Evolutionary conservation across 2,113 vertebrate genomes (phyloP).

Genomic region (Paraplagusia blochii): DNA sequence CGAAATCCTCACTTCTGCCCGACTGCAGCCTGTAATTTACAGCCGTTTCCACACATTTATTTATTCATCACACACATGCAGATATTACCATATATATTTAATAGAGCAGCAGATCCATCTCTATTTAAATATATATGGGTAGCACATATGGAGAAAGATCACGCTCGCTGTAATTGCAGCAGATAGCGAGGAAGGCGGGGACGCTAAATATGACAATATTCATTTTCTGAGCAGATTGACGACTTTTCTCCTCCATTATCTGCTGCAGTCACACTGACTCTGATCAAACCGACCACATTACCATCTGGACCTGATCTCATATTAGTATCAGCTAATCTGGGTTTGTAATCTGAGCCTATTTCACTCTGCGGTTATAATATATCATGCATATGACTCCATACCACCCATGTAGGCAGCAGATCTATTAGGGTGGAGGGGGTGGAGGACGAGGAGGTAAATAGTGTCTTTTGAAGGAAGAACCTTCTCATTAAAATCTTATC

Average conservation of each 20-base stretch:
- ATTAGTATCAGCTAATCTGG: conserved; percentile 62
- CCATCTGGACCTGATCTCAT: conserved; percentile 57
- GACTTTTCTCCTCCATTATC: conserved; percentile 38
- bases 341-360: conserved; percentile 68
- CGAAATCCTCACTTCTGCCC: conserved; percentile 29
- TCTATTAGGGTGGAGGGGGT: too few species aligned
- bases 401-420: conserved; percentile 37
- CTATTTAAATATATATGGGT: not conserved
- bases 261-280: conserved; percentile 31
- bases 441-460: conserved; percentile 60
- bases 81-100: not conserved
- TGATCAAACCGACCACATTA: conserved; percentile 55
- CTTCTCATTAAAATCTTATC: conserved; percentile 53
- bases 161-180: not conserved
- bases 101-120: conserved; percentile 1
- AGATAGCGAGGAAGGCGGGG: conserved; percentile 8
- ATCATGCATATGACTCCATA: conserved; percentile 37
- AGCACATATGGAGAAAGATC: not conserved
- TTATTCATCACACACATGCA: conserved; percentile 41
- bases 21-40: conserved; percentile 22
- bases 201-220: conserved; percentile 20
- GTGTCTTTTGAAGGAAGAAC: conserved; percentile 52
- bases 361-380: conserved; percentile 57
- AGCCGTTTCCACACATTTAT: conserved; percentile 25
- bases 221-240: conserved; percentile 40